These are phyloP conservation scores for Sylvicapra grimmia DNA, from an alignment of 2,113 vertebrate genomes.

Conservation along the genomic window DNA sequence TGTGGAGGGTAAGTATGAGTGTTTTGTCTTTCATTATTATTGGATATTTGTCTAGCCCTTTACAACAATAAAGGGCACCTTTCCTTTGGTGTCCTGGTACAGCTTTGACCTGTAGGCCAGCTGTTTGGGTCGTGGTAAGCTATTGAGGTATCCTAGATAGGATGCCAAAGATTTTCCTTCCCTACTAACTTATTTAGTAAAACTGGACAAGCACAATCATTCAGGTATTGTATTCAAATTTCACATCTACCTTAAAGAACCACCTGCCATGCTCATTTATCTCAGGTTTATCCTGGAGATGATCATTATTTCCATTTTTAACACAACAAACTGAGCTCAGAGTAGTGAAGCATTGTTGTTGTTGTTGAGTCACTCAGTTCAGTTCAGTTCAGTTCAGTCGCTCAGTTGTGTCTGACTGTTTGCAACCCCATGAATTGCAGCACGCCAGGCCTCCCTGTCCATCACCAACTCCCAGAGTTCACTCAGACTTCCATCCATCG, in stretches of 20 bases:
- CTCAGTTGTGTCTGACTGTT: background rate
- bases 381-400: background rate
- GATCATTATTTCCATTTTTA: background rate
- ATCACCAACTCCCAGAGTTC: too few relatives aligned
- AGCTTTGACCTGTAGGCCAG: background rate
- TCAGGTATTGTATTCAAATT: background rate
- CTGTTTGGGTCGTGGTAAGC: background rate
- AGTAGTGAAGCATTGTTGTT: background rate
- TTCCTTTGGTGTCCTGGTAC: background rate
- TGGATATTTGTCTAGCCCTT: background rate
- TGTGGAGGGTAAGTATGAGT: conserved; percentile 84
- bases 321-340: background rate
- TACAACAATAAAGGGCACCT: background rate
- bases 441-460: too few relatives aligned
- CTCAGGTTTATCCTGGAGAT: background rate
- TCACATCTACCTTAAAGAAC: background rate
- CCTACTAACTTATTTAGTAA: background rate
- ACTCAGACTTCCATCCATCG: too few relatives aligned
- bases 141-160: background rate
- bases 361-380: background rate
- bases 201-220: background rate
- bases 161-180: background rate
- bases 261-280: background rate
- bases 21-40: background rate
- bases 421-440: too few relatives aligned